A percentile compares a stretch with the other conserved stretches of the same genome.
Conservation (phyloP, 1,140 invertebrate species). For the Neodiprion virginianus region DNA sequence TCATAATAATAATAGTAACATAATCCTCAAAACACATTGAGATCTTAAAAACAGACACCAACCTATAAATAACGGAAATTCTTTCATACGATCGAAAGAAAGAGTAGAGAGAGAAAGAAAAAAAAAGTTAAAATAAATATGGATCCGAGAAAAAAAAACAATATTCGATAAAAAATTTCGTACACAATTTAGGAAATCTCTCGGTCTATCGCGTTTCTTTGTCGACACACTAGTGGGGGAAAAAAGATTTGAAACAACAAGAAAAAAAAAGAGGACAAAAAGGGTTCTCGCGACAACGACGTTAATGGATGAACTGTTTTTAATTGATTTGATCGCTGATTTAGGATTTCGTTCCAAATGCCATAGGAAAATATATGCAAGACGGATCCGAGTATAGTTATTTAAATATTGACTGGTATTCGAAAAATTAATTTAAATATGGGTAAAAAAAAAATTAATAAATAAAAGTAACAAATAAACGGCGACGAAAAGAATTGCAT, state of each 20-base stretch:
- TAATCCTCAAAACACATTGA: constrained; percentile 29
- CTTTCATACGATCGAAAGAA: constrained; percentile 27
- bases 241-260: too few species aligned
- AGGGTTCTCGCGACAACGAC: too few species aligned
- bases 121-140: constrained; percentile 21
- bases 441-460: background rate
- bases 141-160: constrained; percentile 20
- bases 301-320: too few species aligned
- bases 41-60: constrained; percentile 31
- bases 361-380: too few species aligned
- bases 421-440: too few species aligned
- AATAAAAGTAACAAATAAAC: background rate
- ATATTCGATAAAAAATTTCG: background rate
- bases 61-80: constrained; percentile 18
- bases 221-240: too few species aligned
- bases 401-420: too few species aligned
- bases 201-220: background rate
- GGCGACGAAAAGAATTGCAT: background rate
- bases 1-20: constrained; percentile 30
- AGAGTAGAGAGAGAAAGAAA: constrained; percentile 16
- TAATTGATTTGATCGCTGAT: too few species aligned
- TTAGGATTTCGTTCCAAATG: too few species aligned
- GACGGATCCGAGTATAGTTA: too few species aligned
- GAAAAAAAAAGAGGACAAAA: too few species aligned
- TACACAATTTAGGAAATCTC: background rate